Conservation (phyloP, 2,113 vertebrate genomes). For the Vidua chalybeata region DNA sequence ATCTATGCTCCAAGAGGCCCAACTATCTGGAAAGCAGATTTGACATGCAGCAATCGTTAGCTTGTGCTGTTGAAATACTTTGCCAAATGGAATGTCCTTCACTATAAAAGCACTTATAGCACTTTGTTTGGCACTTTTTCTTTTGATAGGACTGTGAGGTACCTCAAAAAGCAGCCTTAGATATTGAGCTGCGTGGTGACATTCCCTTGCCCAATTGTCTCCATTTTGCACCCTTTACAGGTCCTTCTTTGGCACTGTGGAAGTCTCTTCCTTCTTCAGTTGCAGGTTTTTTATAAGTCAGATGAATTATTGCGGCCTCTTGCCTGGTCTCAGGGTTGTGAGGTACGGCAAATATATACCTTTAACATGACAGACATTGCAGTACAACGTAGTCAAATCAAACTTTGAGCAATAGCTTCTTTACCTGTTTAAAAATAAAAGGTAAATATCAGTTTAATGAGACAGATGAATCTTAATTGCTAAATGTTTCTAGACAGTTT, state of each 20-base stretch:
- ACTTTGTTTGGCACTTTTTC: background rate
- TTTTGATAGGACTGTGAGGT: background rate
- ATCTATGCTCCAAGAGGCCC: background rate
- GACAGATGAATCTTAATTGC: background rate
- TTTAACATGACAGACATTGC: background rate
- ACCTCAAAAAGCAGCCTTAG: background rate
- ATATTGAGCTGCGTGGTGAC: background rate
- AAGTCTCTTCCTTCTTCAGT: background rate
- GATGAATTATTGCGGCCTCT: background rate
- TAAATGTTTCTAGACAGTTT: background rate
- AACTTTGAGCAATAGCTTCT: background rate
- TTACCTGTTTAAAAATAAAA: background rate
- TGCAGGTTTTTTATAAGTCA: background rate
- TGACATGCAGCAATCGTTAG: background rate
- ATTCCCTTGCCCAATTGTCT: background rate
- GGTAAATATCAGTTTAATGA: background rate
- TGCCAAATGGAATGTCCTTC: background rate
- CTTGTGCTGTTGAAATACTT: background rate
- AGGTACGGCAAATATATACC: background rate
- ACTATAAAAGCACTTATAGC: background rate
- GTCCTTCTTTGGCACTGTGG: background rate
- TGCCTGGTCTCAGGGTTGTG: background rate
- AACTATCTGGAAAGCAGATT: background rate
- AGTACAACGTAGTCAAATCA: background rate
- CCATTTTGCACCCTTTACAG: background rate